Evolutionary conservation across 2,797 vertebrate species (phyloP).

Genomic region (Neosilurus hyrtlii): DNA sequence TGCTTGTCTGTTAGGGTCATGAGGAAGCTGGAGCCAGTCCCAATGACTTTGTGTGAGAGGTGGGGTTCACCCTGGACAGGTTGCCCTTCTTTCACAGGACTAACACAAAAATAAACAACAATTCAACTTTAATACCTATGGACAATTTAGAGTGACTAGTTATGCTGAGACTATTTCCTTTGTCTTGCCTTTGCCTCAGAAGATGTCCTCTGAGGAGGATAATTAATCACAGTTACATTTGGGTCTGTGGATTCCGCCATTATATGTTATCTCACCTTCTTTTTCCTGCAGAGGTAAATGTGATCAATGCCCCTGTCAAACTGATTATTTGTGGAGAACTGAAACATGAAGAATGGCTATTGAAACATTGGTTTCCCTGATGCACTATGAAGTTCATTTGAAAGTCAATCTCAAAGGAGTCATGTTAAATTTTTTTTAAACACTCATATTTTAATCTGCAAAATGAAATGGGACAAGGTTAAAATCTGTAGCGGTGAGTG

Average conservation of each 20-base stretch:
- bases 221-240: slow-evolving; percentile 77
- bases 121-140: too few relatives aligned
- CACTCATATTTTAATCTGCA: slow-evolving; percentile 17
- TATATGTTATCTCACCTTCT: slow-evolving; percentile 55
- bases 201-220: slow-evolving; percentile 72
- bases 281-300: slow-evolving; percentile 62
- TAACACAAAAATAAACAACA: too few relatives aligned
- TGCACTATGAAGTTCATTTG: slow-evolving; percentile 25
- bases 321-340: slow-evolving; percentile 68
- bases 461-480: not conserved
- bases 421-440: slow-evolving; percentile 45
- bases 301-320: slow-evolving; percentile 72
- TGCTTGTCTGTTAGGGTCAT: too few relatives aligned
- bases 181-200: slow-evolving; percentile 66
- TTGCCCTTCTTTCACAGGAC: too few relatives aligned
- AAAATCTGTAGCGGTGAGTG: not conserved
- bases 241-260: slow-evolving; percentile 51
- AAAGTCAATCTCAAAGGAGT: slow-evolving; percentile 21
- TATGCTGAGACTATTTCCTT: slow-evolving; percentile 58
- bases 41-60: too few relatives aligned
- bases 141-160: too few relatives aligned
- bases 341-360: slow-evolving; percentile 56
- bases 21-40: too few relatives aligned
- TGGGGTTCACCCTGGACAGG: too few relatives aligned
- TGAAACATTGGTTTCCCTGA: slow-evolving; percentile 46